Conservation (phyloP, 2,888 invertebrate genomes). For the Orthonevra nobilis region DNA sequence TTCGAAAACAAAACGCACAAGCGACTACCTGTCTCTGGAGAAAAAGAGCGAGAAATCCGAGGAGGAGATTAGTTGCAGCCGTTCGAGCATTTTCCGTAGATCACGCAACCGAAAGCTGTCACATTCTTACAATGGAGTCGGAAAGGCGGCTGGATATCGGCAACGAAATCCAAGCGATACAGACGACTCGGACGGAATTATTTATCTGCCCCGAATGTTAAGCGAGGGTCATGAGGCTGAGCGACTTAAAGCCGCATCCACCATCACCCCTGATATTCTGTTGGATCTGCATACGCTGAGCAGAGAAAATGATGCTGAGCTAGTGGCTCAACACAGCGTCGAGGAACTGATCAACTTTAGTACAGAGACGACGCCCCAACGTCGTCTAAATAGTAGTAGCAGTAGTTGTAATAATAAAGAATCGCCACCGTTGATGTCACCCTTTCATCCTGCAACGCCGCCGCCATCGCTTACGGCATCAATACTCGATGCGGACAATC, state of each 20-base stretch:
- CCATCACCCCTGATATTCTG: constrained; percentile 78
- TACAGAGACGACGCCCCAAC: constrained; percentile 61
- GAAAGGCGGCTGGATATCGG: constrained; percentile 72
- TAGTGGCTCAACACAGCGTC: constrained; percentile 55
- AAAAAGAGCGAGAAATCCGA: constrained; percentile 76
- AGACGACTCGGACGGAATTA: constrained; percentile 74
- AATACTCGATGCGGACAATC: constrained; percentile 71
- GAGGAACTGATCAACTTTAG: constrained; percentile 60
- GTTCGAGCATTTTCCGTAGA: constrained; percentile 75
- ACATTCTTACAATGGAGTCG: constrained; percentile 78
- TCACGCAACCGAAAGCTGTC: constrained; percentile 79
- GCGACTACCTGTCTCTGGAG: constrained; percentile 78
- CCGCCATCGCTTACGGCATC: constrained; percentile 78
- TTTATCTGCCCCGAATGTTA: constrained; percentile 74
- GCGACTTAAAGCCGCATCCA: constrained; percentile 62
- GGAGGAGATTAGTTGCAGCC: constrained; percentile 74
- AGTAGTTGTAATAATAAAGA: constrained; percentile 52
- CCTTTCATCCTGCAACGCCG: constrained; percentile 76
- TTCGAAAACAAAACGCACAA: constrained; percentile 78
- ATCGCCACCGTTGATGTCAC: constrained; percentile 72
- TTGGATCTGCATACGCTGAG: constrained; percentile 78
- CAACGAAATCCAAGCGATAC: constrained; percentile 77
- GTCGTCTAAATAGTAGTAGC: constrained; percentile 44
- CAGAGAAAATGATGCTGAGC: constrained; percentile 58
- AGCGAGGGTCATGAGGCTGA: constrained; percentile 72